Evolutionary conservation across 2,113 vertebrate species (phyloP), one percentile per base, ranked within the genome.

Genomic region (Dunckerocampus dactyliophorus): DNA sequence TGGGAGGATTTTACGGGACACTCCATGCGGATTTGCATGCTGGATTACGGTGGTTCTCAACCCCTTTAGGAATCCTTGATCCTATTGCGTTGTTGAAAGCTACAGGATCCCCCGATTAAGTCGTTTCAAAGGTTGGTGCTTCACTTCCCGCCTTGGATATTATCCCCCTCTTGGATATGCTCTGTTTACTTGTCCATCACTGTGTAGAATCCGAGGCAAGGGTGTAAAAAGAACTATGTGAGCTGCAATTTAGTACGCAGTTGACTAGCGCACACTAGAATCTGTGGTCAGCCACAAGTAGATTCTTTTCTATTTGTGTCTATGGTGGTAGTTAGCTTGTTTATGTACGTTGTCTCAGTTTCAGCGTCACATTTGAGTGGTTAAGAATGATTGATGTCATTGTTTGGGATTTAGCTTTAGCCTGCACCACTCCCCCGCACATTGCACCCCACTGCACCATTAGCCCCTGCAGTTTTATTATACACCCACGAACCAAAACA

Each of bases 231-330:
- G 15, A 16, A n/a, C 5, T 45, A 12, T 34, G 47, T 56, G 45
- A 63, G 34, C 8, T 19, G 37, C 37, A 39, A 39, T 39, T 39
- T 39, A 12, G 11, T 39, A 11, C 9, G 37, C 22, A 28, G 14
- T 51, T 51, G 2, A 42, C 12, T 10, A 39, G 21, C 13, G 59
- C 42, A 31, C 6, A 1, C 17, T 65, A n/a, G 42, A 55, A 53
- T 66, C 45, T 65, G 62, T 46, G 51, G 45, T 56, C 46, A 66
- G 57, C 69, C 58, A 75, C 28, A 62, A 12, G 6, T 21, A 45
- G 68, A 53, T 55, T 53, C 3, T 58, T 61, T 45, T 24, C 51
- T 70, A 22, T 79, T 77, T 70, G 34, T 34, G 53, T 62, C 52
- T 24, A 43, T 43, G 16, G 42, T 19, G 20, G 31, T 45, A 17